Conservation (phyloP, 2,888 invertebrate species). For the Thecocarcelia acutangulata region DNA sequence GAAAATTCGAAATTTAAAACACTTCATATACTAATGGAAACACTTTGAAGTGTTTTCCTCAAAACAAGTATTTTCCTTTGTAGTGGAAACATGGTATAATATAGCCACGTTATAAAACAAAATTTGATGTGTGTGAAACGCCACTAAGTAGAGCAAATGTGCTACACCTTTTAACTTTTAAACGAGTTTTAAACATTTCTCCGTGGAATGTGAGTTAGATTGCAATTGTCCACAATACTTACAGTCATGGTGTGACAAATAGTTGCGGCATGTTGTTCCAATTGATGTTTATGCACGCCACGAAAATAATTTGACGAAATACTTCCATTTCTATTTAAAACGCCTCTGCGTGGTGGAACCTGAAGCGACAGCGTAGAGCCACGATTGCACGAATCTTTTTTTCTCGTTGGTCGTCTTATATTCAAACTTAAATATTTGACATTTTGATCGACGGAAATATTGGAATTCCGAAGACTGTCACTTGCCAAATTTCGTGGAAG, state of each 20-base stretch:
- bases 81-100: too few species aligned
- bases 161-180: too few species aligned
- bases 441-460: constrained; percentile 70
- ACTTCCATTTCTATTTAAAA: constrained; percentile 82
- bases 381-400: constrained; percentile 65
- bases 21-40: too few species aligned
- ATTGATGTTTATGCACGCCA: constrained; percentile 89
- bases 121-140: too few species aligned
- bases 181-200: too few species aligned
- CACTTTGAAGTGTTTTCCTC: too few species aligned
- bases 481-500: constrained; percentile 72
- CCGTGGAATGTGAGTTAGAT: too few species aligned
- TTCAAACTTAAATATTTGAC: constrained; percentile 77
- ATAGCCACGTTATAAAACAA: too few species aligned
- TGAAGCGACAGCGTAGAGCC: constrained; percentile 74
- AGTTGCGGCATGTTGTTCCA: constrained; percentile 88
- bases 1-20: too few species aligned
- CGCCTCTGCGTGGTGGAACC: constrained; percentile 72
- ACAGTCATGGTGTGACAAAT: constrained; percentile 91
- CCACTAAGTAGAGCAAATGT: too few species aligned
- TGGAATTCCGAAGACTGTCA: constrained; percentile 47
- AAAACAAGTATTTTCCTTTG: too few species aligned
- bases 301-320: constrained; percentile 87
- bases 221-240: constrained; percentile 81
- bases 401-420: constrained; percentile 68